phyloP scores from a whole-genome alignment of 2,113 vertebrate species.

The Lasiurus borealis region DNA sequence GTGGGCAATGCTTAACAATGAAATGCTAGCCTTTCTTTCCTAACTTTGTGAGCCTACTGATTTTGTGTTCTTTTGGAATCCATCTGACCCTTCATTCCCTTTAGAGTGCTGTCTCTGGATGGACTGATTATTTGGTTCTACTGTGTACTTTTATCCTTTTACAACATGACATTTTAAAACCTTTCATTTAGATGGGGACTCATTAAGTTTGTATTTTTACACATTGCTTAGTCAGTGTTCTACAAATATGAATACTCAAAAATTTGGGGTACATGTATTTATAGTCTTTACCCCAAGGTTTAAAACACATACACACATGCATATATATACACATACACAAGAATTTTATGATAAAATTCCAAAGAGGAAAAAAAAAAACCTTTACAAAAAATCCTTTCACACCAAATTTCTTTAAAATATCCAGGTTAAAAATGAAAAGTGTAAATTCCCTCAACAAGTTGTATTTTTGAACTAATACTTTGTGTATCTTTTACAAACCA shows the following conservation, averaged over 20 bases:
- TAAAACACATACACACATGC: not conserved
- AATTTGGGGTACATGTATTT: not conserved
- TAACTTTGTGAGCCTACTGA: not conserved
- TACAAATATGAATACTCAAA: not conserved
- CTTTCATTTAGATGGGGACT: not conserved
- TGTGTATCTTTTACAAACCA: not conserved
- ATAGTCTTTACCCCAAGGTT: not conserved
- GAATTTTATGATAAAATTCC: not conserved
- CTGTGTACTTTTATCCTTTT: not conserved
- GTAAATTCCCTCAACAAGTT: not conserved
- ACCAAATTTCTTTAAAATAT: not conserved
- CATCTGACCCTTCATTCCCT: not conserved
- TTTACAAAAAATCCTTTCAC: not conserved
- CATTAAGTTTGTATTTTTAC: not conserved
- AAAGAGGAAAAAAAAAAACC: not conserved
- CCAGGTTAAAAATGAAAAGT: not conserved
- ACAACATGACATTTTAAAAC: conserved; percentile 17
- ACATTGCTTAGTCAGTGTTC: not conserved
- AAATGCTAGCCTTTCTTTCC: not conserved
- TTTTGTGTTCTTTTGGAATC: not conserved
- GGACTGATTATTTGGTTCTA: not conserved
- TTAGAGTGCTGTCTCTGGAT: not conserved
- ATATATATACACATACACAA: not conserved
- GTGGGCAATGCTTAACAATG: not conserved
- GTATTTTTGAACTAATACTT: conserved; percentile 1